Base-by-base conservation (phyloP, 1,140 invertebrate genomes). In the Penaeus indicus region DNA sequence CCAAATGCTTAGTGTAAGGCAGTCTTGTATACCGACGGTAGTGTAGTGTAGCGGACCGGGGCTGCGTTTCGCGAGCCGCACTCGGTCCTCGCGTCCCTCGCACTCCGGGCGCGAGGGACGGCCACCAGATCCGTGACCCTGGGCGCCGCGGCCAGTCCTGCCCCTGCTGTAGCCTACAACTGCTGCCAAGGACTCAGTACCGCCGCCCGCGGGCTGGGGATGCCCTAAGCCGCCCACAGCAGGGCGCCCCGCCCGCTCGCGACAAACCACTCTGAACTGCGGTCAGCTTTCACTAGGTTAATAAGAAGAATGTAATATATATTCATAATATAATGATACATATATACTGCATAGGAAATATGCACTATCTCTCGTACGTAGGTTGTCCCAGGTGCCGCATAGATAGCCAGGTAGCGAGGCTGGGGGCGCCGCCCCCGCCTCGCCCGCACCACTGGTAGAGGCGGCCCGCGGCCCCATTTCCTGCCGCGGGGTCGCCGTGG, bases 361-460 rank as follows among this genome's bases (percentile, higher is more conserved):
- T 90, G 89, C 89, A 90, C 89, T 90, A 90, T 86, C 89, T 90
- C 87, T 84, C 79, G 89, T 90, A 83, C 75, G 85, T 90, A 90
- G 89, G 85, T 81, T 87, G 85, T 87, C 85, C 85, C 85, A 87
- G 78, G 79, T 81, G 85, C 79, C 85, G 63, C 54, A 79, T 87
- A 87, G 85, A 64, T 86, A 80, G 85, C 61, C 38, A 61, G 54
- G 77, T 86, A 86, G 85, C 54, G 78, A 82, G 67, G 63, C 64
- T 25, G 61, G 72, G 72, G 64, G 84, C n/a, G 75, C 22, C 64
- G 21, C 22, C 61, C 60, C 72, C 72, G 25, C 22, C 75, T 63
- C 54, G 22, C 72, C 84, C 84, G 27, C 72, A 38, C 42, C 84
- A 60, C 72, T 62, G 72, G 54, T 78, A 61, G 61, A 27, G 75